Conservation (phyloP, 2,888 invertebrate species). For the Yponomeuta plumbellus region DNA sequence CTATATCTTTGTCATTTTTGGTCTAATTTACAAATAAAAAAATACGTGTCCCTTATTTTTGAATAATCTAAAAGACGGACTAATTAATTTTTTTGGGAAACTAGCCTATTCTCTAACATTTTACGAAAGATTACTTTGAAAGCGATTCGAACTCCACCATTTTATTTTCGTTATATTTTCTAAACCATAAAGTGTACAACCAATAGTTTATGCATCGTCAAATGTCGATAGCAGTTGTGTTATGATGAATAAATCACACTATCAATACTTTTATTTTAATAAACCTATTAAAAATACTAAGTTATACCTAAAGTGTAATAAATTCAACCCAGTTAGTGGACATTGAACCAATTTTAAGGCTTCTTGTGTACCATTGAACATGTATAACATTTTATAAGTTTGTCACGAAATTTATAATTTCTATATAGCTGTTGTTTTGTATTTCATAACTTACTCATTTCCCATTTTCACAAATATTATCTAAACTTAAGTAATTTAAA, state of each 20-base stretch:
- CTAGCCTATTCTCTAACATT: no score
- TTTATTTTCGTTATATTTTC: background rate
- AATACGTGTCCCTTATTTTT: no score
- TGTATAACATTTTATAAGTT: no score
- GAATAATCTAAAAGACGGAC: no score
- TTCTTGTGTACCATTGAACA: background rate
- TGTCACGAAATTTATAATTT: background rate
- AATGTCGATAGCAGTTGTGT: background rate
- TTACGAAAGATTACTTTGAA: no score
- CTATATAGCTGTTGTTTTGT: background rate
- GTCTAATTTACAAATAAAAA: no score
- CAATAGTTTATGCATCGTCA: background rate
- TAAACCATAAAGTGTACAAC: background rate
- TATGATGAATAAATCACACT: no score
- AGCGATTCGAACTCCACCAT: background rate
- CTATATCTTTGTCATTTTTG: no score
- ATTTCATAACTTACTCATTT: background rate
- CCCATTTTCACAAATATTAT: background rate
- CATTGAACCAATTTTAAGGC: background rate
- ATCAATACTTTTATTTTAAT: no score
- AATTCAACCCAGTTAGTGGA: background rate
- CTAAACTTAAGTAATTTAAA: background rate
- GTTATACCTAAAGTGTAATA: background rate
- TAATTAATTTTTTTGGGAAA: no score
- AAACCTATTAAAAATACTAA: no score